Evolutionary conservation across 2,113 vertebrate genomes (phyloP), one percentile per base, ranked within the genome.

Genomic region (Amphilophus citrinellus): DNA sequence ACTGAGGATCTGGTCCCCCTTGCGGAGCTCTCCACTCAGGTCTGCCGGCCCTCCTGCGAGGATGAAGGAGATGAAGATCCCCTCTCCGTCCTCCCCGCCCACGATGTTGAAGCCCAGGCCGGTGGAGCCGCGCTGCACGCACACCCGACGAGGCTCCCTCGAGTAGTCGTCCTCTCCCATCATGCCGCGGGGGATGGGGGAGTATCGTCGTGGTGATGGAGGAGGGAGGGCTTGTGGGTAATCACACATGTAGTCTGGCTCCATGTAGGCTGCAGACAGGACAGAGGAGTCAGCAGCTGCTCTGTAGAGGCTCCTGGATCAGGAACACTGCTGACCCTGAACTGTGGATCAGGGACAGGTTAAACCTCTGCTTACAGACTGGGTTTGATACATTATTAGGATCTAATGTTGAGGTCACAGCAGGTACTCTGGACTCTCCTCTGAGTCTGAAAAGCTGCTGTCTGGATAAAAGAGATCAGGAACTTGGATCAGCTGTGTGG

Each of bases 61-160:
- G 92, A 98, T 98, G 88, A 98, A 98, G 87, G 97, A 98, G 95
- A 98, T 98, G 94, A 97, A 98, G 94, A 98, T 98, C 1, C 97
- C 97, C 83, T 97, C 97, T 1, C 97, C 97, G 0, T 98, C 97
- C 86, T 98, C 80, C 2, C 97, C 97, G 0, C 97, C 97, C 3
- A 98, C 97, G 2, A 98, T 98, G 87, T 98, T 98, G 92, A 98
- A 98, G 30, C 97, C 97, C 63, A 39, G 37, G 37, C 37, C 37
- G 0, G 97, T 97, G 9, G 96, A 96, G 0, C 97, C 97, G 0
- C 97, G 93, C 86, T 97, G 97, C 50, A 98, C 97, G 6, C 97
- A 94, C 3, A 97, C 96, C 1, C 97, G 87, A 15, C 97, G 94
- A 0, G 97, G 97, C 39, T 97, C 97, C 88, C 97, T 66, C 17